Percentiles rank a stretch among this genome's conserved stretches.
These are phyloP conservation scores for Drosophila vallismaia DNA, from an alignment of 2,888 invertebrate genomes.

Conservation along the genomic window DNA sequence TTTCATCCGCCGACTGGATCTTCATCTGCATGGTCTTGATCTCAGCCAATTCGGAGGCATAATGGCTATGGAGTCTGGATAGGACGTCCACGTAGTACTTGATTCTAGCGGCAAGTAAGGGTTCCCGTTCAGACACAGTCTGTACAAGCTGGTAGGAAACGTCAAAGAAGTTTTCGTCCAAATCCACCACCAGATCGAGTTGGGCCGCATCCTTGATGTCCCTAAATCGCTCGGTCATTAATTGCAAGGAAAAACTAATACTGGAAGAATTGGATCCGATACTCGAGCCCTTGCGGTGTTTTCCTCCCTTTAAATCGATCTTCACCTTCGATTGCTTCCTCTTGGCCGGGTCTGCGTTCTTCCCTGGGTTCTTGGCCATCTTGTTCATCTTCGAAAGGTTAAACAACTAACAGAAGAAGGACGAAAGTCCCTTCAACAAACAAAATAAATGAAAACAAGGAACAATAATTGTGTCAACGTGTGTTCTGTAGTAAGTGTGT, in stretches of 20 bases:
- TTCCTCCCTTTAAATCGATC: background rate
- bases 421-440: background rate
- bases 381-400: background rate
- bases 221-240: constrained; percentile 14
- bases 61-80: constrained; percentile 68
- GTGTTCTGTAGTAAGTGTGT: constrained; percentile 21
- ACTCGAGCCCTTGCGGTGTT: background rate
- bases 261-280: background rate
- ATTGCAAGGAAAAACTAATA: background rate
- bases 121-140: constrained; percentile 55
- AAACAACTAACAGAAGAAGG: background rate
- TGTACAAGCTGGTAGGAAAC: constrained; percentile 62
- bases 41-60: constrained; percentile 58
- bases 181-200: constrained; percentile 71
- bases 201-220: constrained; percentile 59
- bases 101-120: constrained; percentile 70
- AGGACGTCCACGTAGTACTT: constrained; percentile 73
- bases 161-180: constrained; percentile 75
- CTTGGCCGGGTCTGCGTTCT: background rate
- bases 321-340: background rate
- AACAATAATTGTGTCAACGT: background rate
- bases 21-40: constrained; percentile 51
- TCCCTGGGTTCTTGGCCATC: background rate
- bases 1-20: constrained; percentile 68
- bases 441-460: background rate